Base-by-base conservation (phyloP, 2,888 invertebrate species). In the Tetranychus truncatus region DNA sequence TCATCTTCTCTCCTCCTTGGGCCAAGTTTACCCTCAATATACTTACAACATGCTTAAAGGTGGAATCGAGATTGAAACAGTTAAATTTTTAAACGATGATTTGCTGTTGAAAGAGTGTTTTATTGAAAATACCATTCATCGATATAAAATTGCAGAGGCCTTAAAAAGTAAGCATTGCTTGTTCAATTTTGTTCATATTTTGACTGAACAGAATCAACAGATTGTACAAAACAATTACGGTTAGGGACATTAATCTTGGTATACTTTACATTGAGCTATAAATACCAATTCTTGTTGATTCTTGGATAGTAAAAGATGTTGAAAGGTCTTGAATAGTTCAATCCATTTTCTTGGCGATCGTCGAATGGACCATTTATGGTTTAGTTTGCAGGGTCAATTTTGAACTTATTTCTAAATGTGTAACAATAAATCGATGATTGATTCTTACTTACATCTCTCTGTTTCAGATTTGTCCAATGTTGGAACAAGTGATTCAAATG, bases 11-110 rank as follows among this genome's bases (percentile, higher is more conserved):
- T 89, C 89, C 81, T 73, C 66, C n/a, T 88, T 96, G 76, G 92
- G 92, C 1, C 87, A 89, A 4, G 95, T 95, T 82, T 93, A 94
- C 82, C 90, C 92, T 74, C 94, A 92, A 79, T 99, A 99, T 84
- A 95, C 97, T 0, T 99, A 99, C 84, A 89, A 90, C 74, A 91
- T 99, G 91, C 84, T 99, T 74, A 92, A 94, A 81, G 91, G 93
- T 45, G 97, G 97, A 20, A 91, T 97, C 65, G 95, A 96, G 83
- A 90, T 89, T 81, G 90, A 91, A 79, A 89, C 91, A 11, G 87
- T 99, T 77, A 88, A 91, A 77, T 82, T 81, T 72, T 80, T 96
- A 45, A 91, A 90, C 71, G 95, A 96, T 80, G 96, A 96, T 79
- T 94, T 96, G 83, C 85, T 99, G 76, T 85, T 89, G 78, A 87